Conservation (phyloP, 37 sponge, comb jelly and placozoan genomes). For the Amphimedon queenslandica region DNA sequence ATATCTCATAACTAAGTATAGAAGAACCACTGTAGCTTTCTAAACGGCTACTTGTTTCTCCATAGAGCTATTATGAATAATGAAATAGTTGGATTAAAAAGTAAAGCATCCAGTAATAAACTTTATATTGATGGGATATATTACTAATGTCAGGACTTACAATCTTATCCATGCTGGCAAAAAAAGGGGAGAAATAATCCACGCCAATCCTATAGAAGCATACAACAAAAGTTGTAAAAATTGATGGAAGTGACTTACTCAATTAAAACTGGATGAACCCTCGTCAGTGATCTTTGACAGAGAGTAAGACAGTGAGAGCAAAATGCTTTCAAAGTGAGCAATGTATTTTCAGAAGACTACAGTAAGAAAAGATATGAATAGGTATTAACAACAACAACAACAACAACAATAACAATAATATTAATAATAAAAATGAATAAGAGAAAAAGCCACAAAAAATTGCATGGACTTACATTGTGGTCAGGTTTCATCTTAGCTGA, state of each 20-base stretch:
- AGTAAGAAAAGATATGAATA: not conserved
- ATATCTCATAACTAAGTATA: no score
- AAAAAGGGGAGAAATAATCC: slow-evolving; percentile 37
- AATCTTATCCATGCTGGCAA: slow-evolving; percentile 32
- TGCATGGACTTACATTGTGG: not conserved
- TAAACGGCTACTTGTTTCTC: no score
- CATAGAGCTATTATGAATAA: no score
- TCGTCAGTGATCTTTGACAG: not conserved
- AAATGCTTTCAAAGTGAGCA: slow-evolving; percentile 26
- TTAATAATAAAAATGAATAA: no score
- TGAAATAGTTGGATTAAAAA: no score
- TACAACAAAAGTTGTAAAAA: not conserved
- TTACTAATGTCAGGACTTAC: no score
- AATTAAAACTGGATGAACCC: slow-evolving; percentile 15
- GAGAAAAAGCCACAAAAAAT: not conserved
- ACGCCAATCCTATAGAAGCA: slow-evolving; percentile 4
- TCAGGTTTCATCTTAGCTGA: not conserved
- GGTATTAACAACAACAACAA: no score
- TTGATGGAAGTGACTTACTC: slow-evolving; percentile 26
- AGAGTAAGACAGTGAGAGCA: slow-evolving; percentile 14
- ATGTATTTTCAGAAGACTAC: slow-evolving; percentile 12
- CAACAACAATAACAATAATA: no score
- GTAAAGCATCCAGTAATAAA: no score
- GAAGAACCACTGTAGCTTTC: no score
- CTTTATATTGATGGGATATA: no score